Evolutionary conservation across 2,888 invertebrate species (phyloP).

Genomic region (Kuschelorhynchus macadamiae): DNA sequence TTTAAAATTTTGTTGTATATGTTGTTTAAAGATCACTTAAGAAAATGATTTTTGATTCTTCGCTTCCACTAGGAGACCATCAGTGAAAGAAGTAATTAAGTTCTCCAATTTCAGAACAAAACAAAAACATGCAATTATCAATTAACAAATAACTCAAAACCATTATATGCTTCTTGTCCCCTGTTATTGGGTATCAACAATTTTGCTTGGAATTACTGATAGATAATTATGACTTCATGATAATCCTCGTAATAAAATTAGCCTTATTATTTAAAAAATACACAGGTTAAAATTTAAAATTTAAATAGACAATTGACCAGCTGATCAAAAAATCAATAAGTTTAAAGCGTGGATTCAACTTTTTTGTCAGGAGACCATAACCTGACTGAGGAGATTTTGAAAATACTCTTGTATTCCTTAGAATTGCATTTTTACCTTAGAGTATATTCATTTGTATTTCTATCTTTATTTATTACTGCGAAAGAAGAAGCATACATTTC

Average conservation of each 20-base stretch:
- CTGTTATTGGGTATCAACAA: constrained; percentile 14
- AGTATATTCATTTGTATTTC: too few relatives aligned
- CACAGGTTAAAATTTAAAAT: constrained; percentile 34
- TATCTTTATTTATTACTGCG: too few relatives aligned
- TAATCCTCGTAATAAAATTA: background rate
- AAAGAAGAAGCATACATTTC: too few relatives aligned
- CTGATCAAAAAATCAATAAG: constrained; percentile 47
- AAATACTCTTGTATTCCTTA: background rate
- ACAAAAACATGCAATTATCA: background rate
- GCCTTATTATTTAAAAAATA: constrained; percentile 4
- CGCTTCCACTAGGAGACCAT: too few relatives aligned
- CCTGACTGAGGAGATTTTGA: background rate
- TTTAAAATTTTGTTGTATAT: too few relatives aligned
- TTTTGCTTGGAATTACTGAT: constrained; percentile 30
- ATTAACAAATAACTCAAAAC: background rate
- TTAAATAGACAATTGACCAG: constrained; percentile 38
- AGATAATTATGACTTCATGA: constrained; percentile 1
- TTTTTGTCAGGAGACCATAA: constrained; percentile 31
- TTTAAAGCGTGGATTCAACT: constrained; percentile 44
- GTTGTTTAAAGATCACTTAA: too few relatives aligned
- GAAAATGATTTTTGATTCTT: too few relatives aligned
- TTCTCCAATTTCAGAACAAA: background rate
- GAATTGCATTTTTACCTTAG: too few relatives aligned
- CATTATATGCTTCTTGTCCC: background rate
- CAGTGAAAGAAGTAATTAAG: too few relatives aligned